phyloP scores from a whole-genome alignment of 2,113 vertebrate genomes.

The Neofelis nebulosa region DNA sequence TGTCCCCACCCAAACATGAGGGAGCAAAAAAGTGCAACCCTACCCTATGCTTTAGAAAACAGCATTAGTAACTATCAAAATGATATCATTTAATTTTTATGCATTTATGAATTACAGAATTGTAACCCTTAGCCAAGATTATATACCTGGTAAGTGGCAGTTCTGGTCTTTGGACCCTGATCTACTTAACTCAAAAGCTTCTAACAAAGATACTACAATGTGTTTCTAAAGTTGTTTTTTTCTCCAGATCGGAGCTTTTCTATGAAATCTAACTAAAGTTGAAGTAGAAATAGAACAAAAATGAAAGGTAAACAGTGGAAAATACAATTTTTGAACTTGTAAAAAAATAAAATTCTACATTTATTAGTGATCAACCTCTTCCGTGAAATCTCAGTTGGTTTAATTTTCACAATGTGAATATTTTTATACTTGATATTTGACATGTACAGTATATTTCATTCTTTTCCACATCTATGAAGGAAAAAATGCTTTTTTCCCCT shows the following conservation, averaged over 20 bases:
- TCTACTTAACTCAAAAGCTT: neutral
- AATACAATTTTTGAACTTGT: neutral
- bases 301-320: neutral
- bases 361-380: neutral
- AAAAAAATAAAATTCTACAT: neutral
- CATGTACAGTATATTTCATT: neutral
- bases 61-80: neutral
- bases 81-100: neutral
- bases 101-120: neutral
- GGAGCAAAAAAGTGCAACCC: neutral
- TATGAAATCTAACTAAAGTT: neutral
- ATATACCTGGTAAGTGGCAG: neutral
- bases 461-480: neutral
- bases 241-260: neutral
- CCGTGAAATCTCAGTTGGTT: neutral
- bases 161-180: neutral
- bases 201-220: neutral
- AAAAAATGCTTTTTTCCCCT: neutral
- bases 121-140: neutral
- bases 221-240: neutral
- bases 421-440: neutral
- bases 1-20: neutral
- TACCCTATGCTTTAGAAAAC: neutral
- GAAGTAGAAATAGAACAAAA: neutral
- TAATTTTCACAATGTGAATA: neutral